Conservation (phyloP, 2,797 vertebrate genomes). For the Eulemur coronatus region DNA sequence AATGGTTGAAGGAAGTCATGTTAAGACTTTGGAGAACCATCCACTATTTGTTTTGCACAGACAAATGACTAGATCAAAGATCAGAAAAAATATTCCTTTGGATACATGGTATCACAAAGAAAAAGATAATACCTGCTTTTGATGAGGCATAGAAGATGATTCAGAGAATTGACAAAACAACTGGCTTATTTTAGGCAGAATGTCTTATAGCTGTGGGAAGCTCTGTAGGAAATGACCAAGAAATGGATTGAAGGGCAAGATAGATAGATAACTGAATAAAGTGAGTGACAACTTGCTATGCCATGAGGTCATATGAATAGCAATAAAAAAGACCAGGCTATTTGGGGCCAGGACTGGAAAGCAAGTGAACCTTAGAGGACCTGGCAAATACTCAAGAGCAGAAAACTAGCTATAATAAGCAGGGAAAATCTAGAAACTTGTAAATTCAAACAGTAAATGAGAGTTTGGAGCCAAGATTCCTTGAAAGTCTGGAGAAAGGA, state of each 20-base stretch:
- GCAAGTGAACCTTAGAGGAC: not conserved
- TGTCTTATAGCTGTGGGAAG: not conserved
- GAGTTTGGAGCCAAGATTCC: not conserved
- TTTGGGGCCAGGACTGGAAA: not conserved
- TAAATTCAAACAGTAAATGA: not conserved
- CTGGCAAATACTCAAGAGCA: not conserved
- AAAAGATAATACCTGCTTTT: not conserved
- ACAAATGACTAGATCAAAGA: not conserved
- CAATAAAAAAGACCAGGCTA: not conserved
- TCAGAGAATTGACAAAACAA: not conserved
- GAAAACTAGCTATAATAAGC: slow-evolving; percentile 18
- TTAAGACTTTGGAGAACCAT: not conserved
- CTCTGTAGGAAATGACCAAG: not conserved
- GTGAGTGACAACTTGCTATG: not conserved
- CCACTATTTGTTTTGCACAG: not conserved
- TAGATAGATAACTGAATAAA: not conserved
- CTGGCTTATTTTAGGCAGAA: not conserved
- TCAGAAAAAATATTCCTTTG: not conserved
- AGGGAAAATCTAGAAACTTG: not conserved
- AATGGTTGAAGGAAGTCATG: not conserved
- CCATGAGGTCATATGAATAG: not conserved
- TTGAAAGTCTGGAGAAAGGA: not conserved
- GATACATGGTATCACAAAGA: not conserved
- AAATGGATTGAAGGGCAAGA: not conserved
- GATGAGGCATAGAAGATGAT: not conserved